phyloP scores from a whole-genome alignment of 2,797 vertebrate genomes.

The Lacerta viridis region DNA sequence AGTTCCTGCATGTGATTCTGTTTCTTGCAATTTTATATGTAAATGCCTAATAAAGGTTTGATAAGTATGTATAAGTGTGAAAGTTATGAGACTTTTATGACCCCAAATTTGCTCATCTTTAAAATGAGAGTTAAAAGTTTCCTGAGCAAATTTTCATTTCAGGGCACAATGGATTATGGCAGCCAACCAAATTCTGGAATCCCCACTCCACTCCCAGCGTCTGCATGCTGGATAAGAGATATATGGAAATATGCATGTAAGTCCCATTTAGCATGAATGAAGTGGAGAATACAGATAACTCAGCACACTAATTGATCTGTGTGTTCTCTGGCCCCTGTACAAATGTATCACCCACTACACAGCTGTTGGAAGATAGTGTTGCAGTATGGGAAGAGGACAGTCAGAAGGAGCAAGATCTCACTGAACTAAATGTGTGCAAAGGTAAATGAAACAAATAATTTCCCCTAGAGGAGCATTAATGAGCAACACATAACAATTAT shows the following conservation, averaged over 20 bases:
- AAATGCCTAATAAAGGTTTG: too few species aligned
- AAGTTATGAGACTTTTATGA: accelerated
- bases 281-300: background rate
- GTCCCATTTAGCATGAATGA: background rate
- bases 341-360: background rate
- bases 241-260: background rate
- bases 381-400: background rate
- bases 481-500: background rate
- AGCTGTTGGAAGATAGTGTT: too few species aligned
- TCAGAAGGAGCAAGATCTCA: background rate
- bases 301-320: background rate
- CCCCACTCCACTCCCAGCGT: too few species aligned
- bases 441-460: background rate
- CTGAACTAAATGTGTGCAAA: background rate
- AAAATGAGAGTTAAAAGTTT: background rate
- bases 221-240: background rate
- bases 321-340: background rate
- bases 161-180: background rate
- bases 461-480: background rate
- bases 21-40: too few species aligned
- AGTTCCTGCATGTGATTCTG: too few species aligned
- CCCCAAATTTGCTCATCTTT: background rate
- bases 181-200: background rate
- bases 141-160: background rate
- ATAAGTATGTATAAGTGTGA: accelerated